A percentile compares a stretch with the other conserved stretches of the same genome.
Conservation (phyloP, 53 echinoderm and acorn worm species). For the Arbacia lixula region DNA sequence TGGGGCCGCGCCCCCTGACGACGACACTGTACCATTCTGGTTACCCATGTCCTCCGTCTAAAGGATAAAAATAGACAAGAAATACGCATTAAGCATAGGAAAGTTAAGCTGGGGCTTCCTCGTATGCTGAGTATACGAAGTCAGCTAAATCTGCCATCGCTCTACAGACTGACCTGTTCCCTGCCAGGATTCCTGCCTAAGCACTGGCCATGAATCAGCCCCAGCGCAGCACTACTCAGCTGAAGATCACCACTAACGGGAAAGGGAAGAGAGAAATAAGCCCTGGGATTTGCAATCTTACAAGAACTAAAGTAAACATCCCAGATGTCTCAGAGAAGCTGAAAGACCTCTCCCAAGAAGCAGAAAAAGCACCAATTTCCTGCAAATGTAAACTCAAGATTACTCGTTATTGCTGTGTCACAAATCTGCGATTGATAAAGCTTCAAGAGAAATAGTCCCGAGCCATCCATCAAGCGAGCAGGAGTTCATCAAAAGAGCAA, state of each 20-base stretch:
- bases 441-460: no score
- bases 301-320: no score
- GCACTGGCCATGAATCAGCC: not conserved
- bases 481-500: no score
- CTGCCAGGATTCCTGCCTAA: not conserved
- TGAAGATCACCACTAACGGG: not conserved
- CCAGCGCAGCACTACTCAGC: slow-evolving; percentile 1
- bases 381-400: slow-evolving; percentile 23
- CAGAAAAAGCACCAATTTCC: slow-evolving; percentile 39
- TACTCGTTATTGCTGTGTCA: slow-evolving; percentile 22
- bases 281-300: not conserved
- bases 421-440: no score
- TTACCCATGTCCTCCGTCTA: slow-evolving; percentile 94
- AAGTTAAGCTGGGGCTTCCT: slow-evolving; percentile 9
- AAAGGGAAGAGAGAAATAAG: slow-evolving; percentile 3
- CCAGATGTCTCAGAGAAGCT: not conserved
- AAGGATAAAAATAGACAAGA: slow-evolving; percentile 46
- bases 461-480: no score
- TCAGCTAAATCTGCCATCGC: slow-evolving; percentile 20
- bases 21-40: slow-evolving; percentile 75
- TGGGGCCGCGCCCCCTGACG: slow-evolving; percentile 57
- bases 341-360: slow-evolving; percentile 23
- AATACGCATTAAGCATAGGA: slow-evolving; percentile 23
- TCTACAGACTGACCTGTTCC: slow-evolving; percentile 12
- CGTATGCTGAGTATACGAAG: not conserved